Evolutionary conservation across 2,888 invertebrate genomes (phyloP).

Genomic region (Sipha maydis): DNA sequence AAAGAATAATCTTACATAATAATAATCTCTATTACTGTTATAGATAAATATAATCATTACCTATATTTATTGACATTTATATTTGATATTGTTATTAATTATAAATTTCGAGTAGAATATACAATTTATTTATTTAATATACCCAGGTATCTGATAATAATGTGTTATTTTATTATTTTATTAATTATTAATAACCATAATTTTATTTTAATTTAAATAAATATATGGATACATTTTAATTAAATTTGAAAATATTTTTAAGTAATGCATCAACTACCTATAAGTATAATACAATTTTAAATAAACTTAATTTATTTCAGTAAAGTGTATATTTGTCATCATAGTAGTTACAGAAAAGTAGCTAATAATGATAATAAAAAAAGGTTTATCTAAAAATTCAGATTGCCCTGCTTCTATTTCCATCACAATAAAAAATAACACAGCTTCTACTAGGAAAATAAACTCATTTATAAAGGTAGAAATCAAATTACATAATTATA

Average conservation of each 20-base stretch:
- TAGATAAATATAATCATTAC: background rate
- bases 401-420: conserved; percentile 3
- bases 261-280: background rate
- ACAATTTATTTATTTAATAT: background rate
- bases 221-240: background rate
- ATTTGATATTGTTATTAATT: background rate
- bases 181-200: background rate
- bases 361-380: conserved; percentile 18
- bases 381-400: conserved; percentile 14
- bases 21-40: background rate
- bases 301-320: background rate
- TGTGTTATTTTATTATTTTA: background rate
- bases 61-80: background rate
- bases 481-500: background rate
- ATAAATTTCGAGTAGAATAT: background rate
- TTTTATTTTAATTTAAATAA: conserved; percentile 1
- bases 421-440: conserved; percentile 14
- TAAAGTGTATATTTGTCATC: conserved; percentile 9
- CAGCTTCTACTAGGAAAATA: conserved; percentile 2
- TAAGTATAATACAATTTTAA: background rate
- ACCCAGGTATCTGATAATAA: no score
- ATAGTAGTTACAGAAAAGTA: conserved; percentile 27
- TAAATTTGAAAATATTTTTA: conserved; percentile 6
- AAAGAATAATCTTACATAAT: background rate
- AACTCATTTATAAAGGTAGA: conserved; percentile 1